Evolutionary conservation across 2,797 vertebrate genomes (phyloP).

Genomic region (Chromis chromis): DNA sequence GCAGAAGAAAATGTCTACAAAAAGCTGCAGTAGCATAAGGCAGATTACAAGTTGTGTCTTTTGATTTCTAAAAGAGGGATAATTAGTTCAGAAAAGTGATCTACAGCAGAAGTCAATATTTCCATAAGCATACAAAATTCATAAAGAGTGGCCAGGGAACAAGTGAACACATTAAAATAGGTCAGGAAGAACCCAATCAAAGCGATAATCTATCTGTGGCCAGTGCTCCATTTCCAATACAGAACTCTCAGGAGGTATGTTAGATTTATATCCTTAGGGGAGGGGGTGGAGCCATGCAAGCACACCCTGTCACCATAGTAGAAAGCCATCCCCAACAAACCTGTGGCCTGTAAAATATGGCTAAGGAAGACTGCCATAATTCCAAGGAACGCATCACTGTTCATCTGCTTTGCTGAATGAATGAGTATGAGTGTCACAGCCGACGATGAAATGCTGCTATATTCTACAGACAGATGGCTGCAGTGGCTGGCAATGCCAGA

Average conservation of each 20-base stretch:
- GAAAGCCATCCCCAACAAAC: slow-evolving; percentile 48
- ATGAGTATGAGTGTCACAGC: slow-evolving; percentile 13
- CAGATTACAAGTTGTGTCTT: neutral
- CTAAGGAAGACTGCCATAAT: slow-evolving; percentile 25
- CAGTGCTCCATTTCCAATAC: slow-evolving; percentile 59
- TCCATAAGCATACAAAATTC: slow-evolving; percentile 7
- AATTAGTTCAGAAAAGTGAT: slow-evolving; percentile 4
- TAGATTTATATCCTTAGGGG: slow-evolving; percentile 65
- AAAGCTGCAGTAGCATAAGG: neutral
- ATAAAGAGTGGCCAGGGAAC: slow-evolving; percentile 2
- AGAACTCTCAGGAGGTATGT: slow-evolving; percentile 60
- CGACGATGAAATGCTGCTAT: slow-evolving; percentile 37
- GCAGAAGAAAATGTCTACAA: neutral
- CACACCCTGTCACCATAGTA: slow-evolving; percentile 16
- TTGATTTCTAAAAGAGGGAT: neutral
- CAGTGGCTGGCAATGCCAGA: slow-evolving; percentile 39
- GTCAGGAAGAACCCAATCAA: slow-evolving; percentile 62
- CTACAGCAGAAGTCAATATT: slow-evolving; percentile 15
- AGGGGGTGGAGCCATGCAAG: slow-evolving; percentile 6
- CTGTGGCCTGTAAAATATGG: slow-evolving; percentile 37
- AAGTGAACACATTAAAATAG: slow-evolving; percentile 55
- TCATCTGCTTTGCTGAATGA: slow-evolving; percentile 43
- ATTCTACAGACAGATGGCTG: slow-evolving; percentile 57
- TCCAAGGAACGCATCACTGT: slow-evolving; percentile 23
- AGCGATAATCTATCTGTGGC: slow-evolving; percentile 53